Base-by-base conservation (phyloP, 1,140 invertebrate species). In the Drosophila subobscura region DNA sequence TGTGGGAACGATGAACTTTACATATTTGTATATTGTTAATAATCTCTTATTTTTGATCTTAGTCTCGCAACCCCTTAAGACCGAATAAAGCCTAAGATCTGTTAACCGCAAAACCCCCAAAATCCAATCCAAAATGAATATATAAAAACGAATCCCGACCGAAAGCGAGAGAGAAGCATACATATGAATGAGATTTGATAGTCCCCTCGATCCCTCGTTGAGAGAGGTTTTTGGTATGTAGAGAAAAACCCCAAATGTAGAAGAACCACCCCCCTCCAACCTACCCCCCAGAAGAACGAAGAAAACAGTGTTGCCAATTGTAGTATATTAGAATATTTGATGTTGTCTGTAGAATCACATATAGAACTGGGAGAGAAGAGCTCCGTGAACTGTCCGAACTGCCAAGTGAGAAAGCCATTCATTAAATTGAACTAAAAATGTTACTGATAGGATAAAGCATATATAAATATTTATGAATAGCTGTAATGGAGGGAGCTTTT, bases 11-110 rank as follows among this genome's bases (percentile, higher is more conserved):
- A 78, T 53, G 29, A 51, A 50, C 68, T 20, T 20, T 20, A 20
- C 16, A 20, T 20, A 54, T 67, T 76, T 76, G 76, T 79, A 59
- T 57, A 78, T 74, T 78, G 70, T 76, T 77, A 77, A 64, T 85
- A 58, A 84, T 77, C 59, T 64, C 41, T 60, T 60, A 55, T 59
- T 59, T 76, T 68, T 84, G 42, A 84, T 64, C 73, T 71, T 79
- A 77, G 49, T 65, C 61, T 74, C 55, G 64, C 58, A 65, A 42
- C 49, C 68, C 41, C 29, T 46, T 12, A 53, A 46, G 20, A 73
- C 29, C 40, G 27, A 55, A 61, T 72, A 60, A 70, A 83, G 49
- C 79, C 25, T 56, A 55, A 81, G 64, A 41, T 40, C 45, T 64
- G 59, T 61, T 59, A 55, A 57, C 45, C 44, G 33, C 14, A 49